phyloP scores from a whole-genome alignment of 2,797 vertebrate species.

The Micropoecilia bifurca region DNA sequence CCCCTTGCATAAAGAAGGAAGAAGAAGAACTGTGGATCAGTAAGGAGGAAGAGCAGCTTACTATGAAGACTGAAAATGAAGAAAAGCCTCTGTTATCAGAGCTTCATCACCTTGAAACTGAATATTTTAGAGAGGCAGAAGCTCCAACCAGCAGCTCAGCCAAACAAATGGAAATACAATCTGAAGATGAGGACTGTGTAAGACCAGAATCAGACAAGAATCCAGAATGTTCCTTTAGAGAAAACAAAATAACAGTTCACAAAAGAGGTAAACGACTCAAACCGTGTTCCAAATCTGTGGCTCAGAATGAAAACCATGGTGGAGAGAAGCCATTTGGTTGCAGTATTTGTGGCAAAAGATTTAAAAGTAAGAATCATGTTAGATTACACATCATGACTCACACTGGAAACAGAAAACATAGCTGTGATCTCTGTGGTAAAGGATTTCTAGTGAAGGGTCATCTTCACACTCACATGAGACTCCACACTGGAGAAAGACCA shows the following conservation, averaged over 20 bases:
- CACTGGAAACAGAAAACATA: background rate
- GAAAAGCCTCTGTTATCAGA: background rate
- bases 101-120: background rate
- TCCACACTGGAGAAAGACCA: slow-evolving; percentile 1
- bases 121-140: background rate
- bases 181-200: background rate
- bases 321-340: slow-evolving; percentile 3
- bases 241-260: background rate
- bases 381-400: slow-evolving; percentile 4
- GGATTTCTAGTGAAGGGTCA: background rate
- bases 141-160: background rate
- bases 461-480: slow-evolving; percentile 1
- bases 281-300: background rate
- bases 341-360: slow-evolving; percentile 8
- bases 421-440: slow-evolving; percentile 7
- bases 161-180: background rate
- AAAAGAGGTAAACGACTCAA: background rate
- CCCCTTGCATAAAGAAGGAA: background rate
- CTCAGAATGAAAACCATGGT: background rate
- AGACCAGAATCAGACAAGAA: background rate
- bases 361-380: slow-evolving; percentile 9
- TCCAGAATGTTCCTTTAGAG: background rate
- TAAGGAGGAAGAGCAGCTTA: background rate
- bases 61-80: background rate
- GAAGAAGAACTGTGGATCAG: background rate